A percentile compares a stretch with the other conserved stretches of the same genome.
Conservation (phyloP, 2,113 vertebrate species). For the Oncorhynchus gorbuscha region DNA sequence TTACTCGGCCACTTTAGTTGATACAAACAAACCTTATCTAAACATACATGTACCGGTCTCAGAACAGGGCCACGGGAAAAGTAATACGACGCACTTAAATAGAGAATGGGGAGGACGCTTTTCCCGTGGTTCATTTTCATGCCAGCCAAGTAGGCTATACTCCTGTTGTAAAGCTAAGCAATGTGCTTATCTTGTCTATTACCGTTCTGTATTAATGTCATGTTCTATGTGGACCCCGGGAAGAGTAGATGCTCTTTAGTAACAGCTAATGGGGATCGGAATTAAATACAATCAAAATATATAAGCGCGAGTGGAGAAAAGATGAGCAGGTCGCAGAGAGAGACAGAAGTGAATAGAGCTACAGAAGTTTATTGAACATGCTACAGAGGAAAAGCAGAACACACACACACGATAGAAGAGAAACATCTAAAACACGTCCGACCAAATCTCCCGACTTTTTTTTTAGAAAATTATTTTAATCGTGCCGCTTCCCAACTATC, state of each 20-base stretch:
- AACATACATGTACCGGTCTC: too few species aligned
- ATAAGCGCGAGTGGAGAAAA: constrained; percentile 77
- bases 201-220: constrained; percentile 61
- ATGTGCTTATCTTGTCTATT: too few species aligned
- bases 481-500: constrained; percentile 88
- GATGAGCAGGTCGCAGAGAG: constrained; percentile 84
- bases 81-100: too few species aligned
- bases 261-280: constrained; percentile 23
- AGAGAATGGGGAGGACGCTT: too few species aligned
- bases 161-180: too few species aligned
- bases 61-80: too few species aligned
- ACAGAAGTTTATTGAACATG: constrained; percentile 58
- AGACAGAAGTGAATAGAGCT: constrained; percentile 84
- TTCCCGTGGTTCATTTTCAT: too few species aligned
- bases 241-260: too few species aligned
- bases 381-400: constrained; percentile 93
- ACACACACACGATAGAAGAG: constrained; percentile 51
- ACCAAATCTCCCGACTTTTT: constrained; percentile 74
- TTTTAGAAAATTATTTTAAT: constrained; percentile 92
- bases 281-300: constrained; percentile 77
- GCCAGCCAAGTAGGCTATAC: too few species aligned
- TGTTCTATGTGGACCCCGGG: constrained; percentile 56
- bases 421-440: constrained; percentile 71
- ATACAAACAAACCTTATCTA: too few species aligned
- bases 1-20: too few species aligned